Evolutionary conservation across 2,797 vertebrate genomes (phyloP).

Genomic region (Enteromius thamalakanensis): DNA sequence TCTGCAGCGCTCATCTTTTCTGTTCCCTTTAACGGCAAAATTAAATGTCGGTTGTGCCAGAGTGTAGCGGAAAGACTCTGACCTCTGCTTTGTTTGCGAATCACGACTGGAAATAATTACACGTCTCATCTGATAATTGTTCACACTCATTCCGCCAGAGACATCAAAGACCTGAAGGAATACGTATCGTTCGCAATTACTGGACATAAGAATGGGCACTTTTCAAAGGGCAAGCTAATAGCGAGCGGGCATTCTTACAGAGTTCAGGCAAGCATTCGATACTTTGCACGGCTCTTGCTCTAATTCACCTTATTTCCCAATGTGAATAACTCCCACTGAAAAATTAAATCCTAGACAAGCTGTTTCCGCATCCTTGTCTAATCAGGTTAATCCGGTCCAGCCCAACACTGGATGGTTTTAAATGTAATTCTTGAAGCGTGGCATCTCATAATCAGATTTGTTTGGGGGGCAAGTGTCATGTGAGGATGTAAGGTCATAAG

Average conservation of each 20-base stretch:
- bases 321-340: slow-evolving; percentile 34
- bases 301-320: slow-evolving; percentile 37
- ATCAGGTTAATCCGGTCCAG: slow-evolving; percentile 42
- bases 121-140: slow-evolving; percentile 44
- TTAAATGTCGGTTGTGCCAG: slow-evolving; percentile 22
- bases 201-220: slow-evolving; percentile 24
- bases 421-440: slow-evolving; percentile 36
- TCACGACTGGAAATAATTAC: slow-evolving; percentile 51
- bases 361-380: slow-evolving; percentile 45
- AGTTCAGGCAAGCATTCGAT: neutral
- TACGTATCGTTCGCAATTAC: slow-evolving; percentile 39
- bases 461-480: slow-evolving; percentile 17
- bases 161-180: slow-evolving; percentile 26
- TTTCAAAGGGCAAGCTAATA: slow-evolving; percentile 47
- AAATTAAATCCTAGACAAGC: slow-evolving; percentile 30
- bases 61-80: slow-evolving; percentile 16
- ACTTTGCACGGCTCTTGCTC: neutral
- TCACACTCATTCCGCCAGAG: slow-evolving; percentile 26
- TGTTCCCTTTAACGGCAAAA: slow-evolving; percentile 23
- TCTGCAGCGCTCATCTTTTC: slow-evolving; percentile 17
- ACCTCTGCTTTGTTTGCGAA: slow-evolving; percentile 39
- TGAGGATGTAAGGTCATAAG: slow-evolving; percentile 3
- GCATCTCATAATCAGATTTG: slow-evolving; percentile 36
- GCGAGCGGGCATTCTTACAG: neutral
- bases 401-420: slow-evolving; percentile 20